Evolutionary conservation across 2,113 vertebrate genomes (phyloP), one percentile per base, ranked within the genome.

Genomic region (Ceyx cyanopectus): DNA sequence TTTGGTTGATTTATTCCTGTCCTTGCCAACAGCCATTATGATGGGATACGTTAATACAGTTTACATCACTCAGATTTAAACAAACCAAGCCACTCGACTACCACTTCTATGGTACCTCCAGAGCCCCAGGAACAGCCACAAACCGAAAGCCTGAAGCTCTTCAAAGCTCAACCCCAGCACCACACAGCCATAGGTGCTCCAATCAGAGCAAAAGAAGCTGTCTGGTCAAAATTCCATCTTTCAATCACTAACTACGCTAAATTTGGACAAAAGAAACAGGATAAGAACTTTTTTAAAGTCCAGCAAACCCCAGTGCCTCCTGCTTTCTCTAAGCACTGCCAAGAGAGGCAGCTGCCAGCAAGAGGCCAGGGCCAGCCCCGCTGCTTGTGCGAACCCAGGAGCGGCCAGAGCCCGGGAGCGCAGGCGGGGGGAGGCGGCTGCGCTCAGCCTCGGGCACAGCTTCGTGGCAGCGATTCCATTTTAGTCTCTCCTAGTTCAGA

Each of bases 1-100:
- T 77, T 86, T 34, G 26, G 57, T 48, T 65, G 70, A 81, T 94
- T 89, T 46, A 82, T 87, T 92, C 79, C 67, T 89, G 34, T 53
- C 43, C 81, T 79, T 76, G 40, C 13, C 46, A 89, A 65, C 34
- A 80, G 22, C 50, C 0, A 0, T 53, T 51, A 48, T 1, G 1
- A 67, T 10, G 30, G 70, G 30, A n/a, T 60, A 32, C 4, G 17
- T 61, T 91, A 76, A 46, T 4, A 3, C 0, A 6, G 45, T 57
- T 89, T 77, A 73, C 58, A 13, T 63, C 40, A 10, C 67, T 76
- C 46, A 13, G 23, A 79, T 85, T 69, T 58, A 73, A 72, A 54
- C 41, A 76, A 78, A 40, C 26, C 46, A 62, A 53, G 27, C 18
- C 50, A 32, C 27, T 3, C 18, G 26, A 46, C 12, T 22, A n/a